These are phyloP conservation scores for Tipula confusa DNA, from an alignment of 2,888 invertebrate species.

Conservation along the genomic window DNA sequence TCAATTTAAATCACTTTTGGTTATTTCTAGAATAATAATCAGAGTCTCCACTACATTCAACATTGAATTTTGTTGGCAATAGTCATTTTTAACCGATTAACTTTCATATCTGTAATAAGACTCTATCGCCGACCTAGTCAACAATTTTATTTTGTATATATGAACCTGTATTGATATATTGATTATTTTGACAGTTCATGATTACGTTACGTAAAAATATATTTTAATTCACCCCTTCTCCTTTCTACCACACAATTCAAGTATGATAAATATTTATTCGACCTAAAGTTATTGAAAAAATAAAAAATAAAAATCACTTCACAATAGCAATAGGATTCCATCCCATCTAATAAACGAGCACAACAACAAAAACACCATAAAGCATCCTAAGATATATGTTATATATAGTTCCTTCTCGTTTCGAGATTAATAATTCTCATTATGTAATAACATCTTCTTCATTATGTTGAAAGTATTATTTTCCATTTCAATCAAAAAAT, in stretches of 20 bases:
- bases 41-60: too few species aligned
- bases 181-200: too few species aligned
- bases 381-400: neutral
- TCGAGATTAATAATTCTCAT: neutral
- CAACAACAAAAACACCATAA: neutral
- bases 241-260: neutral
- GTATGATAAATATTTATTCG: neutral
- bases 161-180: too few species aligned
- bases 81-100: too few species aligned
- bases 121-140: too few species aligned
- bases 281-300: neutral
- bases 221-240: too few species aligned
- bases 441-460: constrained; percentile 13
- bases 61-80: too few species aligned
- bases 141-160: too few species aligned
- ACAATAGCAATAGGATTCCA: neutral
- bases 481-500: constrained; percentile 15
- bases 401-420: neutral
- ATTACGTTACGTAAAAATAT: too few species aligned
- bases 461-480: neutral
- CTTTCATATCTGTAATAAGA: too few species aligned
- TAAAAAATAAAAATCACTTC: constrained; percentile 3
- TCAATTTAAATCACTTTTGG: too few species aligned
- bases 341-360: neutral
- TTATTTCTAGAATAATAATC: too few species aligned